Evolutionary conservation across 2,888 invertebrate genomes (phyloP).

Genomic region (Amorpha juglandis): DNA sequence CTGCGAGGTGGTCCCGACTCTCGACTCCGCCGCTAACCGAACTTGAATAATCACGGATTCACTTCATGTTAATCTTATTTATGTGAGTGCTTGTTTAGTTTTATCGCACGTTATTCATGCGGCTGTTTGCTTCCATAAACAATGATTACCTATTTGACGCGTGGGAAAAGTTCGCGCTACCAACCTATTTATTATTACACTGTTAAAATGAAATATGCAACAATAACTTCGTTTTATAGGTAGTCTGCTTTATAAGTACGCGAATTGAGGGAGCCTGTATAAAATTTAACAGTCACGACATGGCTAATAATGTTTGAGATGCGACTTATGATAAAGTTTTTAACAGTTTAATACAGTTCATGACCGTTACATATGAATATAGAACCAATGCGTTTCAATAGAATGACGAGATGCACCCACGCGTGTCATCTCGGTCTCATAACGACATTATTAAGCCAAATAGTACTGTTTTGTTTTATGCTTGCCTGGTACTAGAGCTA

Average conservation of each 20-base stretch:
- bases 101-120: constrained; percentile 40
- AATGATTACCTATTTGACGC: constrained; percentile 37
- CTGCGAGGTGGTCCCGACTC: constrained; percentile 11
- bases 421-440: constrained; percentile 49
- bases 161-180: constrained; percentile 35
- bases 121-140: constrained; percentile 37
- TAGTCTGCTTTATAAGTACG: constrained; percentile 29
- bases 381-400: constrained; percentile 44
- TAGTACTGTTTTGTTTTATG: constrained; percentile 63
- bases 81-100: constrained; percentile 47
- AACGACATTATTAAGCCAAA: constrained; percentile 65
- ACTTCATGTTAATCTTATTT: constrained; percentile 56
- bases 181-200: constrained; percentile 21
- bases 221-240: constrained; percentile 27
- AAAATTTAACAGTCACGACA: constrained; percentile 11
- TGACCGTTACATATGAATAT: constrained; percentile 31
- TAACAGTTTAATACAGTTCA: constrained; percentile 29
- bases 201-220: constrained; percentile 28
- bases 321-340: constrained; percentile 28
- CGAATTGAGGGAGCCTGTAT: constrained; percentile 10
- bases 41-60: constrained; percentile 59
- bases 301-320: background rate
- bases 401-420: constrained; percentile 55
- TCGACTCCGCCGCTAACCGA: constrained; percentile 38
- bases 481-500: constrained; percentile 58